Base-by-base conservation (phyloP, 1,140 invertebrate species). In the Zelostemma sp. region DNA sequence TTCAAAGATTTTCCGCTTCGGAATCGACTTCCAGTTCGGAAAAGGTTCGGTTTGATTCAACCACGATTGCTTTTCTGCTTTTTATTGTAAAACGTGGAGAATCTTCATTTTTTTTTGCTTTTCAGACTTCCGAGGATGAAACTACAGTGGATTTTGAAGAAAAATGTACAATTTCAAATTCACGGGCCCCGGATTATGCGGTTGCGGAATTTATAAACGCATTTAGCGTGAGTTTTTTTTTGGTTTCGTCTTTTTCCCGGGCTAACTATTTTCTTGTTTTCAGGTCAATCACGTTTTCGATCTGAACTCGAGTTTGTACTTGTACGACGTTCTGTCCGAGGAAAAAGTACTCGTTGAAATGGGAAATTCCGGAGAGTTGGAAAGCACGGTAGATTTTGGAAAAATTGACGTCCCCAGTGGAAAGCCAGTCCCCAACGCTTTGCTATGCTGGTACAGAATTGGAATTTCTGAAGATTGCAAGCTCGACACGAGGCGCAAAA, bases 191-290 rank as follows among this genome's bases (percentile, higher is more conserved):
- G 9, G 80, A 76, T 3, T 84, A 80, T 53, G 61, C 67, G n/a
- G 81, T 88, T 38, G 84, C 85, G 17, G 74, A 86, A 50, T 81
- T 81, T 47, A 87, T 88, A 53, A 88, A 88, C 55, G 65, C 80
- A 56, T 88, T 79, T 58, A 80, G 86, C 80, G 87, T 87, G 69
- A 49, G 3, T 66, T 45, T 33, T 47, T 65, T 35, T 43, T n/a
- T 43, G 1, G 41, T 14, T 16, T 16, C 8, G n/a, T 25, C 6
- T 8, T 11, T 21, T 47, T 6, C 64, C n/a, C n/a, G n/a, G n/a
- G n/a, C n/a, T n/a, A n/a, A n/a, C n/a, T n/a, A n/a, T 54, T 62
- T 61, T 17, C 31, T 25, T 49, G 9, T 33, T 66, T 76, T 21
- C 56, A 80, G 76, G 77, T 78, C 15, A 74, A 78, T 59, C 79